Base-by-base conservation (phyloP, 2,113 vertebrate species). In the Isichthys henryi region DNA sequence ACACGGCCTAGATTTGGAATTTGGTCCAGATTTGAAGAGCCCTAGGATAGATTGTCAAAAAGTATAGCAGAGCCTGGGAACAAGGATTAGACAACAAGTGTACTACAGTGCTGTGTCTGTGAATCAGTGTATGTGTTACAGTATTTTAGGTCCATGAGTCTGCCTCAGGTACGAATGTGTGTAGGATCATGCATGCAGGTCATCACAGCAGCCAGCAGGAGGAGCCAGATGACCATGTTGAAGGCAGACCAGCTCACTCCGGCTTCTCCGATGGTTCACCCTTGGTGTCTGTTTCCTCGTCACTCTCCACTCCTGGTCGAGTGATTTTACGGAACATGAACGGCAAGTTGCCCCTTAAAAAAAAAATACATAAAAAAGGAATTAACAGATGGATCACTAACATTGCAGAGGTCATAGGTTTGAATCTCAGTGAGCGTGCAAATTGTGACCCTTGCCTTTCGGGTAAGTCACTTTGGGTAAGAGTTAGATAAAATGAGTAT, bases 261-360 rank as follows among this genome's bases (percentile, higher is more conserved):
- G 94, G 91, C 17, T 93, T 91, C 43, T 96, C 94, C 0, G 94
- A 7, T 0, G 84, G 45, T 21, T 95, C 94, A 3, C 87, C 27
- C 2, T 86, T 88, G 62, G 43, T 2, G 0, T 95, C 95, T 19
- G 58, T 3, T 0, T 96, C 96, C 62, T 96, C 96, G 0, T 96
- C 96, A 0, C 95, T 95, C 5, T 96, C 96, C 89, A 90, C 3
- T 31, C 93, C 94, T 0, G 91, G 2, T 89, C 95, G 95, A 49
- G 87, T 91, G 27, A 90, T 3, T 17, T 58, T 21, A 0, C 93
- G 94, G 0, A 93, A 90, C 27, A 93, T 43, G 35, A 93, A 91
- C 19, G 94, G 90, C 23, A 94, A 11, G 15, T 95, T 95, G n/a
- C 94, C 95, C 83, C 96, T 96, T 80, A 0, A 35, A 53, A 83